phyloP scores from a whole-genome alignment of 35 echinoderm and acorn worm genomes.

The Patiria miniata region DNA sequence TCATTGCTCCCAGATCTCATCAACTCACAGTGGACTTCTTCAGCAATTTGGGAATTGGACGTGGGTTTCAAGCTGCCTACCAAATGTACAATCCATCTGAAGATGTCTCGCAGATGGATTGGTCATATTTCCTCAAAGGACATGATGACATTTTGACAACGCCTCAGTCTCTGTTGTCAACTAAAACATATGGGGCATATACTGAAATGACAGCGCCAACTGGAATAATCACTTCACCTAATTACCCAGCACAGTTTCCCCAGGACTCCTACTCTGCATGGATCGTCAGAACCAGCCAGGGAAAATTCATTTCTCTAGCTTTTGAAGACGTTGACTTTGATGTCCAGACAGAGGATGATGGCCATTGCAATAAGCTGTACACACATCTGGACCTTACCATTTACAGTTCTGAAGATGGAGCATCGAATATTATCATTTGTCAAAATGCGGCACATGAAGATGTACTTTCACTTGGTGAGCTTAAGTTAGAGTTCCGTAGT shows the following conservation, averaged over 20 bases:
- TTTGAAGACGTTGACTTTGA: constrained; percentile 49
- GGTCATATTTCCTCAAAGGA: too few species aligned
- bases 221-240: constrained; percentile 9
- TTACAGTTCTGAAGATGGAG: background rate
- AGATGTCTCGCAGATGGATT: too few species aligned
- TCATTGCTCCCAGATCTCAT: background rate
- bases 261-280: background rate
- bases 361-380: constrained; percentile 16
- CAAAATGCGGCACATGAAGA: background rate
- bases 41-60: constrained; percentile 21
- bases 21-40: constrained; percentile 6
- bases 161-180: background rate
- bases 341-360: background rate
- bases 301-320: background rate
- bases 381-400: background rate
- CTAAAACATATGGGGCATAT: too few species aligned
- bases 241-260: constrained; percentile 23
- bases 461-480: constrained; percentile 13
- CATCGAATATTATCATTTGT: background rate
- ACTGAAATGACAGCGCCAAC: background rate
- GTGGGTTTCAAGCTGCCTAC: constrained; percentile 1
- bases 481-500: constrained; percentile 24
- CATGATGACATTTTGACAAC: background rate
- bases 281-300: background rate
- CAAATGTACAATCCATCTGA: background rate